These are phyloP conservation scores for Malaclemys terrapin DNA, from an alignment of 2,113 vertebrate species.

Conservation along the genomic window DNA sequence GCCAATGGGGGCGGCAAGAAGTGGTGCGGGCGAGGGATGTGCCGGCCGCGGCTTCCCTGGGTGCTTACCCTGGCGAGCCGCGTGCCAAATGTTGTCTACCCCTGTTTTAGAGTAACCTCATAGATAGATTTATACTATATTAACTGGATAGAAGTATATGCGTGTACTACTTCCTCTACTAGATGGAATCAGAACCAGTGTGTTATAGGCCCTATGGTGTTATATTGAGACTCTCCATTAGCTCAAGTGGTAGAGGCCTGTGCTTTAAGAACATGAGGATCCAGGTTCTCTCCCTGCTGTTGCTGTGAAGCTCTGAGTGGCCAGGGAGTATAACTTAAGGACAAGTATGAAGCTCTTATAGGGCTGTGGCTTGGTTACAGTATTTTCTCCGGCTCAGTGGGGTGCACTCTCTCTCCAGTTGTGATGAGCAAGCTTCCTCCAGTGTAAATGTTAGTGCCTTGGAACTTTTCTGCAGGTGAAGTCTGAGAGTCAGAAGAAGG, in stretches of 20 bases:
- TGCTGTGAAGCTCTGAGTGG: not conserved
- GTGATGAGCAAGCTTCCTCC: not conserved
- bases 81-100: too few species aligned
- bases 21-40: too few species aligned
- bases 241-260: not conserved
- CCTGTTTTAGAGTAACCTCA: not conserved
- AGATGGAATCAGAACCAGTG: not conserved
- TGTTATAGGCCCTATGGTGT: not conserved
- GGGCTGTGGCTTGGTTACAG: not conserved
- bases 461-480: conserved; percentile 78
- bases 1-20: too few species aligned
- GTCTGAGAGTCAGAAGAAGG: conserved; percentile 79
- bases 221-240: not conserved
- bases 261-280: rapidly evolving
- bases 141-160: not conserved
- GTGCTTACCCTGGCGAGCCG: too few species aligned
- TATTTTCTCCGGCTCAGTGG: not conserved
- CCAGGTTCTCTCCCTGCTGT: not conserved
- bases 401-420: not conserved
- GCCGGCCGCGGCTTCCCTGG: too few species aligned
- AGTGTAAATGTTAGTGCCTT: conserved; percentile 33
- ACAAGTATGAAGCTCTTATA: not conserved
- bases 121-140: not conserved
- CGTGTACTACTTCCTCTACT: not conserved
- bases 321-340: not conserved